Evolutionary conservation across 1,140 invertebrate species (phyloP).

Genomic region (Nymphalis io): DNA sequence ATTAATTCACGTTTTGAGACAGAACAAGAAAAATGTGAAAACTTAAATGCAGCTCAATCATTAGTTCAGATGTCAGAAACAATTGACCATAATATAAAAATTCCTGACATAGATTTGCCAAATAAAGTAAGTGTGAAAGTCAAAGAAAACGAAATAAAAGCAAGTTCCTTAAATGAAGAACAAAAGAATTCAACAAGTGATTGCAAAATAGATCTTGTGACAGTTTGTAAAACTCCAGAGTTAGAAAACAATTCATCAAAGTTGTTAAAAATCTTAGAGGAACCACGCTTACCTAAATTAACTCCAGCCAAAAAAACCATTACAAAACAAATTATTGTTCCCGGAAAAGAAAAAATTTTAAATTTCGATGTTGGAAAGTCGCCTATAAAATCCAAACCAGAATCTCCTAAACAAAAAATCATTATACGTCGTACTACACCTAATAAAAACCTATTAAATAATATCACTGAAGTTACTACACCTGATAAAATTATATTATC

Average conservation of each 20-base stretch:
- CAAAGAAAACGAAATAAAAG: slow-evolving; percentile 20
- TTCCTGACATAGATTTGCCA: slow-evolving; percentile 48
- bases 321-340: slow-evolving; percentile 62
- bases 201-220: slow-evolving; percentile 3
- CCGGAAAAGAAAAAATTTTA: slow-evolving; percentile 75
- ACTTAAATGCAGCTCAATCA: slow-evolving; percentile 75
- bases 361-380: slow-evolving; percentile 73
- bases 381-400: slow-evolving; percentile 55
- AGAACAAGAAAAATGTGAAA: slow-evolving; percentile 75
- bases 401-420: slow-evolving; percentile 71
- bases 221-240: slow-evolving; percentile 9
- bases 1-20: slow-evolving; percentile 63
- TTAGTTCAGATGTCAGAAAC: slow-evolving; percentile 77
- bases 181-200: slow-evolving; percentile 46
- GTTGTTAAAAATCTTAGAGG: slow-evolving; percentile 77
- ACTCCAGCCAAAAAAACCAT: slow-evolving; percentile 51
- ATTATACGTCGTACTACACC: slow-evolving; percentile 72
- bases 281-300: slow-evolving; percentile 61
- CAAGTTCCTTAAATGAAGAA: slow-evolving; percentile 30
- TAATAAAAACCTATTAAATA: slow-evolving; percentile 62
- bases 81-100: slow-evolving; percentile 69
- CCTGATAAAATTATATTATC: slow-evolving; percentile 75
- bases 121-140: slow-evolving; percentile 36
- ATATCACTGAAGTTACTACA: slow-evolving; percentile 55
- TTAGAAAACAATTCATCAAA: slow-evolving; percentile 64